Conservation (phyloP, 2,797 vertebrate species). For the Cercopithecus diana region DNA sequence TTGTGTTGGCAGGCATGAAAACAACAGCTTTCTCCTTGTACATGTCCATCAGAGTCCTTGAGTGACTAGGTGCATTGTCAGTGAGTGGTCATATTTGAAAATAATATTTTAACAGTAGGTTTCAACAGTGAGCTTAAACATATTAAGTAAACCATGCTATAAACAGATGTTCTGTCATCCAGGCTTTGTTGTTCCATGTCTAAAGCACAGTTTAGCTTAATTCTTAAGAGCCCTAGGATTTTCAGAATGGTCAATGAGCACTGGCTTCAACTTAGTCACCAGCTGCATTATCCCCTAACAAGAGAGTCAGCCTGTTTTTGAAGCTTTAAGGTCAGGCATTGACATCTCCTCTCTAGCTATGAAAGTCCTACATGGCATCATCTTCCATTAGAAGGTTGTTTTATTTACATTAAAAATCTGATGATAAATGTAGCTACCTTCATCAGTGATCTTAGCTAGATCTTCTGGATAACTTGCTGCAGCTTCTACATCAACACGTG, state of each 20-base stretch:
- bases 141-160: neutral
- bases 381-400: too few species aligned
- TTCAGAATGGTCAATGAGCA: neutral
- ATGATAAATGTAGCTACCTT: neutral
- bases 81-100: neutral
- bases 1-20: neutral
- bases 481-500: neutral
- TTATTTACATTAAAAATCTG: too few species aligned
- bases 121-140: neutral
- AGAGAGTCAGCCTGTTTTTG: neutral
- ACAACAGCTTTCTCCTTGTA: neutral
- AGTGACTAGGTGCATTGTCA: neutral
- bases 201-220: neutral
- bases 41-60: neutral
- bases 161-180: neutral
- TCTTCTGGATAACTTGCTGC: neutral
- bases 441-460: neutral
- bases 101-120: neutral
- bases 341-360: neutral
- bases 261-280: neutral
- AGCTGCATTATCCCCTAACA: too few species aligned
- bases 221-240: neutral
- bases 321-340: neutral
- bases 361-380: neutral
- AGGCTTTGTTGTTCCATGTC: neutral